Percentiles rank a stretch among this genome's conserved stretches.
Evolutionary conservation across 2,888 invertebrate species (phyloP).

Genomic region (Agriopis aurantiaria): DNA sequence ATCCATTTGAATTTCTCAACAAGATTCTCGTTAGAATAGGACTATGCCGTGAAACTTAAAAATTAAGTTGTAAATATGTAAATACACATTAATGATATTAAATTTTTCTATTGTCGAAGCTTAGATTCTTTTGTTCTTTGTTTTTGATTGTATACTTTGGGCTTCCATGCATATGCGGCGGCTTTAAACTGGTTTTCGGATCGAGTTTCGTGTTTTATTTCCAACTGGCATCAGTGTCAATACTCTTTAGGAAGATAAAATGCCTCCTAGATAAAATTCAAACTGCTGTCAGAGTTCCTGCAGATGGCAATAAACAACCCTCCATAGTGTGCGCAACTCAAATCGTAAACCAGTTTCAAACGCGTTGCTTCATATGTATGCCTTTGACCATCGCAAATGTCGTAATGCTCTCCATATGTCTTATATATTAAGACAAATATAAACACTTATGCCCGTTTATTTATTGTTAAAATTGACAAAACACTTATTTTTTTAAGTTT

Average conservation of each 20-base stretch:
- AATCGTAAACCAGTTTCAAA: background rate
- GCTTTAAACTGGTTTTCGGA: background rate
- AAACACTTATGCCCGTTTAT: constrained; percentile 52
- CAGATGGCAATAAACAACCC: background rate
- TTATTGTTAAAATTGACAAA: constrained; percentile 54
- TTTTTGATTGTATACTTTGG: constrained; percentile 38
- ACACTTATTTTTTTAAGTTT: constrained; percentile 44
- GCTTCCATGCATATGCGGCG: background rate
- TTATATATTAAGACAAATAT: constrained; percentile 43
- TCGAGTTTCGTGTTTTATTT: background rate
- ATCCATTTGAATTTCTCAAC: constrained; percentile 59
- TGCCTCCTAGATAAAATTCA: background rate
- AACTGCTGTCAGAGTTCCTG: background rate
- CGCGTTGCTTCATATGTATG: background rate
- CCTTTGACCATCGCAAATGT: constrained; percentile 39
- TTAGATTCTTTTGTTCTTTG: constrained; percentile 63
- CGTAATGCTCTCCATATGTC: constrained; percentile 35
- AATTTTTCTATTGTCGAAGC: constrained; percentile 66
- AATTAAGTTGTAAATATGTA: constrained; percentile 84
- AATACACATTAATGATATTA: constrained; percentile 81
- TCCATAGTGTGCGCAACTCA: background rate
- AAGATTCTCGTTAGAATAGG: constrained; percentile 67
- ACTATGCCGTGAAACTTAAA: constrained; percentile 63
- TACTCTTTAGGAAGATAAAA: background rate
- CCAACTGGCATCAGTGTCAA: background rate